Percentiles rank a stretch among this genome's conserved stretches.
Conservation (phyloP, 1,140 invertebrate species). For the Caenorhabditis briggsae region DNA sequence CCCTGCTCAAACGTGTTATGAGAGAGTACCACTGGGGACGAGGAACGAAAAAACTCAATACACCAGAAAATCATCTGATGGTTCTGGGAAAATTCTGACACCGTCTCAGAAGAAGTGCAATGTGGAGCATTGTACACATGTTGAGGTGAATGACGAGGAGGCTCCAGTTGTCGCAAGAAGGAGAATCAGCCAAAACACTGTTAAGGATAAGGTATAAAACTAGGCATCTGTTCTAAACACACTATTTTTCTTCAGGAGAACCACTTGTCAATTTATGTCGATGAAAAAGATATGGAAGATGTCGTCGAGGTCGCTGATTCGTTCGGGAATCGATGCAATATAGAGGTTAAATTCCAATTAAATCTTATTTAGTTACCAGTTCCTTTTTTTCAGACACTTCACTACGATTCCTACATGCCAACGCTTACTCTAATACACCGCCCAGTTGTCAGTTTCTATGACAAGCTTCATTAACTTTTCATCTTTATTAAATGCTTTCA, state of each 20-base stretch:
- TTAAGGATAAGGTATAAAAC: neutral
- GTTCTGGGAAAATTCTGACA: neutral
- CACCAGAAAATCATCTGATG: neutral
- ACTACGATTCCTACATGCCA: constrained; percentile 38
- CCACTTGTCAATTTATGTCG: neutral
- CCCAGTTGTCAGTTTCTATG: constrained; percentile 21
- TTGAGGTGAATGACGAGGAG: neutral
- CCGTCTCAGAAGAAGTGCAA: neutral
- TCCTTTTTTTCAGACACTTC: neutral
- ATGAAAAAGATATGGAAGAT: constrained; percentile 19
- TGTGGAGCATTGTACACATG: constrained; percentile 17
- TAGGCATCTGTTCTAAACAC: neutral
- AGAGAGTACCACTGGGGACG: neutral
- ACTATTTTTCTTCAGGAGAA: neutral
- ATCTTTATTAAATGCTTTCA: too few relatives aligned
- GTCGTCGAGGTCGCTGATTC: neutral
- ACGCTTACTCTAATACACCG: neutral
- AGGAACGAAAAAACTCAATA: neutral
- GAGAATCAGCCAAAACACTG: neutral
- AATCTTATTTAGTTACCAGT: neutral
- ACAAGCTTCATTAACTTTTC: constrained; percentile 31
- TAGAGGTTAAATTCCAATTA: neutral
- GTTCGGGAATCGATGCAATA: neutral
- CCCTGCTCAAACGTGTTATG: neutral
- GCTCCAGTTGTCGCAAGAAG: neutral